These are phyloP conservation scores for Eulithis testata DNA, from an alignment of 2,888 invertebrate genomes.

Conservation along the genomic window DNA sequence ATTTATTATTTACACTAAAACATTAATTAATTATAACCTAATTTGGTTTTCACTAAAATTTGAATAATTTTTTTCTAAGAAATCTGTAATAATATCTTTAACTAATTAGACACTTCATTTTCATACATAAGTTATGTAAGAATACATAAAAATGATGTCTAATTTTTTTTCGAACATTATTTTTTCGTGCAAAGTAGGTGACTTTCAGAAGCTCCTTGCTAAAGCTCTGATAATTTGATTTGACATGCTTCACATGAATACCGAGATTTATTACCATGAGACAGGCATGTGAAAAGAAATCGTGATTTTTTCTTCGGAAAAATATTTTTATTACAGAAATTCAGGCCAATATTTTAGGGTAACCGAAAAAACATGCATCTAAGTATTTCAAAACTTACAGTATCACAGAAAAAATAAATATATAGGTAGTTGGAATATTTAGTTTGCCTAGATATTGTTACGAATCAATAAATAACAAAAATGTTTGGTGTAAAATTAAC, in stretches of 20 bases:
- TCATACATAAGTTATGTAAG: neutral
- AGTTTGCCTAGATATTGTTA: no score
- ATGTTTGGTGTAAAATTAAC: no score
- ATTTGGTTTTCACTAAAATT: no score
- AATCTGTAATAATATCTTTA: no score
- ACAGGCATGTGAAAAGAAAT: constrained; percentile 8
- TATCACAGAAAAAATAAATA: no score
- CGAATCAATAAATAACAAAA: no score
- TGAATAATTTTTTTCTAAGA: no score
- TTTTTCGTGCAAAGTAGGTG: constrained; percentile 15
- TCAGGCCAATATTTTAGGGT: neutral
- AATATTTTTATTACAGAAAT: neutral
- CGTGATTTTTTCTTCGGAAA: neutral
- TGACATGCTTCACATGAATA: constrained; percentile 32
- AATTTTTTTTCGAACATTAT: constrained; percentile 3
- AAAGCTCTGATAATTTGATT: constrained; percentile 44
- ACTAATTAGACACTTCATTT: neutral
- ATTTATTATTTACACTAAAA: no score
- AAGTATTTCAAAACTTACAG: no score
- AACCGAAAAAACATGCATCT: neutral
- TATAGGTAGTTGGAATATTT: no score
- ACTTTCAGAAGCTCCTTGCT: constrained; percentile 39
- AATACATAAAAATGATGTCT: neutral
- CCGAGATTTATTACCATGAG: constrained; percentile 38
- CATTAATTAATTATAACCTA: no score